Base-by-base conservation (phyloP, 2,113 vertebrate species). In the Istiophorus platypterus region DNA sequence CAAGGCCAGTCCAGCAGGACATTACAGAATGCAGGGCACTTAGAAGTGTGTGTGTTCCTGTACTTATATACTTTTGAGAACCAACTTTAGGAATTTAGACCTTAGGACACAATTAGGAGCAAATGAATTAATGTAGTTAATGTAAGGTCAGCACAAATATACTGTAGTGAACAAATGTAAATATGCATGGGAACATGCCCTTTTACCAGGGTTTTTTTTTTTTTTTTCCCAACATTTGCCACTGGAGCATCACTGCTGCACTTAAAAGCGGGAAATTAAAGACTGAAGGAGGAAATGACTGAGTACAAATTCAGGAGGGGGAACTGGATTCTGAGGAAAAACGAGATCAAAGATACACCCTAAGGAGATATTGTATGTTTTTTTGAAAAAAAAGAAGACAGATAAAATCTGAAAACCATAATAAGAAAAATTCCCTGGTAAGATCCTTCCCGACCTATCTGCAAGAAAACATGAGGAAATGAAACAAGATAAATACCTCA, bases 221-320 rank as follows among this genome's bases (percentile, higher is more conserved):
- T n/a, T n/a, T n/a, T n/a, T n/a, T n/a, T n/a, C n/a, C 71, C 57
- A 41, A 39, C 64, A 47, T 47, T 45, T 68, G 34, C 15, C 59
- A 75, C 18, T 39, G 10, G 2, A 54, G 34, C 65, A 77, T 52
- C 39, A 24, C 52, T 65, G 45, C 29, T 42, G 17, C 52, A 68
- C 54, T 67, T 77, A 56, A 73, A 78, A 85, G 26, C 31, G 22
- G 72, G 61, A 88, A 87, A 91, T 88, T 83, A 76, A 27, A 79
- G 71, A 29, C 17, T 69, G 37, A 88, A 88, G 27, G 52, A 85
- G 84, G 86, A 90, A 90, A 88, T 88, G 22, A 74, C 12, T 27
- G 11, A 17, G 15, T 72, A 11, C 7, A 59, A 54, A 51, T 10
- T 18, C 18, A 54, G 15, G 22, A 47, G 39, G 54, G 10, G 68